These are phyloP conservation scores for Nemotelus pantherinus DNA, from an alignment of 2,888 invertebrate species.

Conservation along the genomic window DNA sequence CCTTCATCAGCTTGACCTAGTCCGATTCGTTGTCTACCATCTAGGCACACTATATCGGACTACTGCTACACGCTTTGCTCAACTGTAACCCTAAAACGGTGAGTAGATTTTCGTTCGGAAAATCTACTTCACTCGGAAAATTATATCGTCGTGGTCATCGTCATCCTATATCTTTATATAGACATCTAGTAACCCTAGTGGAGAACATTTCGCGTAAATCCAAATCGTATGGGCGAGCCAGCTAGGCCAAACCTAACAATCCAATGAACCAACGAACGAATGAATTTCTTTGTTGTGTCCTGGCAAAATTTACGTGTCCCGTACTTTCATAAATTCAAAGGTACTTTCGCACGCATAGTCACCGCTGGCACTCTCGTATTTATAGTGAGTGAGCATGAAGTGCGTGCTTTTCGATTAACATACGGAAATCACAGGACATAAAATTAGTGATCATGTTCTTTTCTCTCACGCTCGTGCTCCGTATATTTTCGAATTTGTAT, in stretches of 20 bases:
- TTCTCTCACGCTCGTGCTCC: neutral
- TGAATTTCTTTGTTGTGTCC: neutral
- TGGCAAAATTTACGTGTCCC: slow-evolving; percentile 30
- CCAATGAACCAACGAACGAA: neutral
- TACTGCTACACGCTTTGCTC: no score
- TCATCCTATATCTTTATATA: neutral
- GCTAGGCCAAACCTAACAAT: no score
- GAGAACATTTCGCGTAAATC: no score
- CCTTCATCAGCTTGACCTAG: no score
- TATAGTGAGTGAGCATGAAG: slow-evolving; percentile 41
- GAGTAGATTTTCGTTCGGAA: slow-evolving; percentile 22
- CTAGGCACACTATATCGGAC: no score
- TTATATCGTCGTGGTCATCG: slow-evolving; percentile 28
- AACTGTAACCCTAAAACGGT: neutral
- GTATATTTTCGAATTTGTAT: no score
- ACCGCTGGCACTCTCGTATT: slow-evolving; percentile 23
- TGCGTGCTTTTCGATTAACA: slow-evolving; percentile 32
- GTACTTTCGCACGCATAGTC: slow-evolving; percentile 31
- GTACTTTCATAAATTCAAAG: slow-evolving; percentile 41
- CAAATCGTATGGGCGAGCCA: no score
- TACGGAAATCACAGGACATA: slow-evolving; percentile 29
- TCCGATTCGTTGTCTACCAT: no score
- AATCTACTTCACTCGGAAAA: slow-evolving; percentile 27
- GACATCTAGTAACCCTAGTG: no score
- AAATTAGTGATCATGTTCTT: slow-evolving; percentile 32